These are phyloP conservation scores for Melanocharis versteri DNA, from an alignment of 2,113 vertebrate genomes.

Conservation along the genomic window DNA sequence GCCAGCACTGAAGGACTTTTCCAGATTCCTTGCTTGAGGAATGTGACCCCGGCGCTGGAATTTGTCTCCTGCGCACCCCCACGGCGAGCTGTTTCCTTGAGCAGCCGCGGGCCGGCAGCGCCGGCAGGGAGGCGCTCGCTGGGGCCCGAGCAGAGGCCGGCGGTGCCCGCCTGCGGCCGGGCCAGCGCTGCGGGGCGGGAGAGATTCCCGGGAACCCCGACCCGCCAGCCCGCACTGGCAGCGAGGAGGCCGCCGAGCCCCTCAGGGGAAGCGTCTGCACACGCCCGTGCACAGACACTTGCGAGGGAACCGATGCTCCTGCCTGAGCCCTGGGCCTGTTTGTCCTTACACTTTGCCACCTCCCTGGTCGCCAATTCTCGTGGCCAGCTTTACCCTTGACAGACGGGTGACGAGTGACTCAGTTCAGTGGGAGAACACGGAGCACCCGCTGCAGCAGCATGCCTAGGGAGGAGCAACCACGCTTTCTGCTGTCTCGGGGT, in stretches of 20 bases:
- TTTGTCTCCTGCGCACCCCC: not conserved
- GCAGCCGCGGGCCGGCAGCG: not conserved
- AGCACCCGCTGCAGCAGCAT: not conserved
- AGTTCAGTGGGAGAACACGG: not conserved
- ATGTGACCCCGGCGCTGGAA: slow-evolving; percentile 41
- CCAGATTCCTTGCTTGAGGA: not conserved
- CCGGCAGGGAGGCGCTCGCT: not conserved
- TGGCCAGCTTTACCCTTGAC: not conserved
- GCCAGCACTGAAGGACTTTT: slow-evolving; percentile 3
- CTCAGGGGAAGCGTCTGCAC: not conserved
- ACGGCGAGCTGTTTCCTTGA: not conserved
- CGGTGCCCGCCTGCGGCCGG: not conserved
- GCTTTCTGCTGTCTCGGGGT: rapidly evolving
- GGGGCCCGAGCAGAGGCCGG: rapidly evolving
- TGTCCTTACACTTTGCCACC: not conserved
- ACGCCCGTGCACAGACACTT: rapidly evolving
- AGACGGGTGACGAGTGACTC: not conserved
- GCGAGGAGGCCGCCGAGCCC: rapidly evolving
- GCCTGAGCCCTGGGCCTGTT: not conserved
- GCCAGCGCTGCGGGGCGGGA: not conserved
- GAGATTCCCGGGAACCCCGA: not conserved
- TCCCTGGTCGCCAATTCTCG: not conserved
- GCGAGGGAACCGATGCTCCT: not conserved
- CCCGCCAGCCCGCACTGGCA: not conserved
- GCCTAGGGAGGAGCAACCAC: not conserved